A percentile compares a stretch with the other conserved stretches of the same genome.
phyloP scores from a whole-genome alignment of 2,888 invertebrate genomes.

The Coelopa pilipes region DNA sequence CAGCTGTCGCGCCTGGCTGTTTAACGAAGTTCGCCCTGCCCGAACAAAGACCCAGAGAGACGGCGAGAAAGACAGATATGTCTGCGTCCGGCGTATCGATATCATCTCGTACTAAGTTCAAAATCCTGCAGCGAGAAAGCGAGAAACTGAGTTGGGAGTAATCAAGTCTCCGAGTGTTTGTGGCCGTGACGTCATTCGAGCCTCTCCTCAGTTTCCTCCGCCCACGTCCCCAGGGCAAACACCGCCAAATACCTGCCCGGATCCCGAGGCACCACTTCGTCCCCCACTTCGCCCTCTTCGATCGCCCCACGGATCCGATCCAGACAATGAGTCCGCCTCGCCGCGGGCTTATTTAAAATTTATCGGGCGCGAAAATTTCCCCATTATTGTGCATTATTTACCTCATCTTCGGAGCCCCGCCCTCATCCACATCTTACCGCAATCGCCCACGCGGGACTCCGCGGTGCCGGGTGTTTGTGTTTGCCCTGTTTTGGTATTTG shows the following conservation, averaged over 20 bases:
- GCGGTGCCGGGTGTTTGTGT: background rate
- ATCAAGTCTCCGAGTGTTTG: no score
- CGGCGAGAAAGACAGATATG: background rate
- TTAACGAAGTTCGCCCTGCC: no score
- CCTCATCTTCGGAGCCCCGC: no score
- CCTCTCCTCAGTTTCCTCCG: background rate
- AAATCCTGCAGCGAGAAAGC: background rate
- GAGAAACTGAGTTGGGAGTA: background rate
- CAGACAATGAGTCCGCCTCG: constrained; percentile 5
- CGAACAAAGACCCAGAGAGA: background rate
- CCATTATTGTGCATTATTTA: background rate
- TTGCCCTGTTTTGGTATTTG: background rate
- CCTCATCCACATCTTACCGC: no score
- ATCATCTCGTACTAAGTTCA: background rate
- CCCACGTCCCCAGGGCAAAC: background rate
- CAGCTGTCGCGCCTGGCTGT: no score
- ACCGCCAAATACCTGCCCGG: background rate
- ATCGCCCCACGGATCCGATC: background rate
- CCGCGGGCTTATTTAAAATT: constrained; percentile 12
- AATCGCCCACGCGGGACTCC: no score
- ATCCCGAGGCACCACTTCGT: background rate
- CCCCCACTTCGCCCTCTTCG: background rate
- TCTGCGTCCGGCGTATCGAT: background rate
- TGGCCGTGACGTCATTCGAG: no score
- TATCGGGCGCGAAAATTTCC: constrained; percentile 6